Percentiles rank a stretch among this genome's conserved stretches.
Conservation (phyloP, 2,797 vertebrate species). For the Halcyon chelicuti region DNA sequence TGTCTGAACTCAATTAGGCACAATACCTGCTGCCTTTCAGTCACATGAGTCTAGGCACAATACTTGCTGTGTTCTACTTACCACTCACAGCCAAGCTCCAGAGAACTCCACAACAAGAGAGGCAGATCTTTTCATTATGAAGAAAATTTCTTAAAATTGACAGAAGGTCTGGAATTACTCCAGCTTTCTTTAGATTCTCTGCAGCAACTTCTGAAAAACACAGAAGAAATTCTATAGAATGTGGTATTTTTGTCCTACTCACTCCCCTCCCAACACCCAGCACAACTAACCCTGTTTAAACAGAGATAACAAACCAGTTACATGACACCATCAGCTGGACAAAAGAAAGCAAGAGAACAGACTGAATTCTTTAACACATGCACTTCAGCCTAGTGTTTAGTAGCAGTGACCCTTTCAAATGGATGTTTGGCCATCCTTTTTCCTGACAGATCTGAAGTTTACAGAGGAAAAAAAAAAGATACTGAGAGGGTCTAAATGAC, state of each 20-base stretch:
- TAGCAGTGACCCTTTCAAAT: neutral
- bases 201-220: slow-evolving; percentile 40
- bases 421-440: neutral
- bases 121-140: slow-evolving; percentile 58
- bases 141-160: slow-evolving; percentile 37
- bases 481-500: neutral
- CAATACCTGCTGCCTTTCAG: slow-evolving; percentile 1
- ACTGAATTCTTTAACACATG: neutral
- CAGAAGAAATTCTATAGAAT: neutral
- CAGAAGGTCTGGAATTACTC: slow-evolving; percentile 64
- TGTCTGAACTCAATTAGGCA: neutral
- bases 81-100: slow-evolving; percentile 77
- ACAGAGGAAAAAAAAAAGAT: neutral
- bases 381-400: neutral
- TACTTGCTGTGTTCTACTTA: slow-evolving; percentile 34
- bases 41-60: neutral
- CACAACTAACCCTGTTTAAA: neutral
- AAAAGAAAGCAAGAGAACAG: neutral
- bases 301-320: neutral
- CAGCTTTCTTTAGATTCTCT: slow-evolving; percentile 41
- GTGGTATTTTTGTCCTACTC: neutral
- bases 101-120: slow-evolving; percentile 68
- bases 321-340: neutral
- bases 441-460: neutral
- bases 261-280: neutral